These are phyloP conservation scores for Toxostoma redivivum DNA, from an alignment of 2,113 vertebrate genomes.

Conservation along the genomic window DNA sequence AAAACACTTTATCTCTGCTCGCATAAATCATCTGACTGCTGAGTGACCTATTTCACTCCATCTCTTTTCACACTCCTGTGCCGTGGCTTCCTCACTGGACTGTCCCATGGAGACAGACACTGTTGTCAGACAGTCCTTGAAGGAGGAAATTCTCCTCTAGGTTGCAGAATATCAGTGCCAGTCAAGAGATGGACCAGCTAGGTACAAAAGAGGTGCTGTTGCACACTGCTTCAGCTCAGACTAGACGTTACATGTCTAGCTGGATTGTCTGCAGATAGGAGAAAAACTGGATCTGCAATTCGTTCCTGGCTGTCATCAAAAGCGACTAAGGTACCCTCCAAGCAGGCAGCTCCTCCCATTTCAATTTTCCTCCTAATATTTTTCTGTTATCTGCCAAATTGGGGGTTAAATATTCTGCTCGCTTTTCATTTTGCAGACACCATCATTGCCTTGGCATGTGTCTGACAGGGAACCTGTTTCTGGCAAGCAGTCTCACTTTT, in stretches of 20 bases:
- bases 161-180: background rate
- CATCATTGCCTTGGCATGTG: background rate
- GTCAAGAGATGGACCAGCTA: background rate
- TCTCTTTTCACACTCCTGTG: background rate
- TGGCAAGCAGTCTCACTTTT: background rate
- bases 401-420: background rate
- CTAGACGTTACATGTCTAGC: background rate
- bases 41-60: background rate
- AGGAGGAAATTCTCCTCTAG: background rate
- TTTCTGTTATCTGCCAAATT: background rate
- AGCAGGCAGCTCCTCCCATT: fast-evolving
- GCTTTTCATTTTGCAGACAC: background rate
- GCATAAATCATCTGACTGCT: background rate
- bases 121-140: background rate
- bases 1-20: background rate
- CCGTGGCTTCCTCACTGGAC: background rate
- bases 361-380: background rate
- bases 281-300: background rate
- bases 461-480: background rate
- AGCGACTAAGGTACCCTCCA: background rate
- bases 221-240: background rate
- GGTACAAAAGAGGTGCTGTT: background rate
- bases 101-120: background rate
- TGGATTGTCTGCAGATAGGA: background rate
- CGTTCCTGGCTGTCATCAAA: background rate